These are phyloP conservation scores for Lampris incognitus DNA, from an alignment of 2,113 vertebrate species.

Conservation along the genomic window DNA sequence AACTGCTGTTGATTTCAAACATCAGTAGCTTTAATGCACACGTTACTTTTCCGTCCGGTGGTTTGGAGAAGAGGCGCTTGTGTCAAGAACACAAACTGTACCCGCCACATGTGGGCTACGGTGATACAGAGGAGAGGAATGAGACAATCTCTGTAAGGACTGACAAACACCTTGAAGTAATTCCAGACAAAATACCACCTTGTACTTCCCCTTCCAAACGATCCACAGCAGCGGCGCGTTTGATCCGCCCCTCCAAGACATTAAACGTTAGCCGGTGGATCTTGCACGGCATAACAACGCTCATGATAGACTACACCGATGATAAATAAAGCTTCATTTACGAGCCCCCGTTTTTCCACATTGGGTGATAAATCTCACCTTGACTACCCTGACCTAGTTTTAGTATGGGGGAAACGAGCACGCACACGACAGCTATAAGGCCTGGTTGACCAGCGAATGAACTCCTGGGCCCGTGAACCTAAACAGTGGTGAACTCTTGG, in stretches of 20 bases:
- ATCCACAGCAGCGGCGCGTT: not conserved
- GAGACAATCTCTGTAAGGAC: not conserved
- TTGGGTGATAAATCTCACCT: slow-evolving; percentile 59
- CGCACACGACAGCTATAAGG: slow-evolving; percentile 53
- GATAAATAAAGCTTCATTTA: slow-evolving; percentile 30
- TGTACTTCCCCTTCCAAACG: not conserved
- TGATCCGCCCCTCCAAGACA: not conserved
- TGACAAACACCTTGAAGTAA: not conserved
- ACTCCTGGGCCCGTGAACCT: slow-evolving; percentile 69
- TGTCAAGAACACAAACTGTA: not conserved
- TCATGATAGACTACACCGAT: not conserved
- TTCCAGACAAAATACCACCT: not conserved
- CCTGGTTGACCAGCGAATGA: slow-evolving; percentile 74
- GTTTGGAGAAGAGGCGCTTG: not conserved
- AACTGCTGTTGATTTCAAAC: not conserved
- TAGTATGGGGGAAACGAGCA: slow-evolving; percentile 48
- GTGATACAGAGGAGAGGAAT: not conserved
- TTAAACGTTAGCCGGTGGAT: not conserved
- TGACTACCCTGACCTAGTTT: slow-evolving; percentile 63
- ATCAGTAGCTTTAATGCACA: not conserved
- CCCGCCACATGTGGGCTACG: not conserved
- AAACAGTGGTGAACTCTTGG: slow-evolving; percentile 73
- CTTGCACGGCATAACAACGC: not conserved
- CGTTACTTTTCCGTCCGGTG: not conserved
- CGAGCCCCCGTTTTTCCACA: slow-evolving; percentile 38